These are phyloP conservation scores for Tethya wilhelma DNA, from an alignment of 37 sponge, comb jelly and placozoan species.

Conservation along the genomic window DNA sequence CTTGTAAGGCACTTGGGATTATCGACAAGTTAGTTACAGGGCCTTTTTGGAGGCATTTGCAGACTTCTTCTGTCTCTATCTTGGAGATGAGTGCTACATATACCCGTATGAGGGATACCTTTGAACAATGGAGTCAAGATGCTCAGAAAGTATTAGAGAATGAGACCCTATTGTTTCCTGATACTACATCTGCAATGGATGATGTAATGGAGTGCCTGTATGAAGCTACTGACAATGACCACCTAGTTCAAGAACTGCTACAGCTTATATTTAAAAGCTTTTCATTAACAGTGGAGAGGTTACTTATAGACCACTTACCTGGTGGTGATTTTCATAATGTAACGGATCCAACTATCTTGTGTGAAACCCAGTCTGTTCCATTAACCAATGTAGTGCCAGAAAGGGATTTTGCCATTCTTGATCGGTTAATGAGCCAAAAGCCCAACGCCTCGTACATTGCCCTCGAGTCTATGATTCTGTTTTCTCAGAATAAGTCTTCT, in stretches of 20 bases:
- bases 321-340: conserved; percentile 31
- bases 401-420: conserved; percentile 42
- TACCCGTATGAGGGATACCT: conserved; percentile 26
- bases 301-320: conserved; percentile 46
- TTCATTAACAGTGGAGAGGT: conserved; percentile 33
- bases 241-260: conserved; percentile 16
- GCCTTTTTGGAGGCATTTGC: conserved; percentile 42
- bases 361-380: conserved; percentile 33
- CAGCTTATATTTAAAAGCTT: conserved; percentile 32
- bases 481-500: conserved; percentile 44
- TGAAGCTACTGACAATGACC: background rate
- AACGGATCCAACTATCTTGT: background rate
- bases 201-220: background rate
- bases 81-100: conserved; percentile 29
- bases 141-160: background rate
- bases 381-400: conserved; percentile 53
- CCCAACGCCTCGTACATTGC: conserved; percentile 41
- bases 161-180: background rate
- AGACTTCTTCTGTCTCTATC: background rate
- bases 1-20: conserved; percentile 45
- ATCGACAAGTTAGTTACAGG: conserved; percentile 50
- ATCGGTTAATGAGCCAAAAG: conserved; percentile 37
- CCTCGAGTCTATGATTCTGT: conserved; percentile 38
- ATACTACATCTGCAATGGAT: background rate
- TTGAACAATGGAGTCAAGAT: conserved; percentile 46